A percentile compares a stretch with the other conserved stretches of the same genome.
Conservation (phyloP, 1,140 invertebrate genomes). For the Drosophila kohkoa region DNA sequence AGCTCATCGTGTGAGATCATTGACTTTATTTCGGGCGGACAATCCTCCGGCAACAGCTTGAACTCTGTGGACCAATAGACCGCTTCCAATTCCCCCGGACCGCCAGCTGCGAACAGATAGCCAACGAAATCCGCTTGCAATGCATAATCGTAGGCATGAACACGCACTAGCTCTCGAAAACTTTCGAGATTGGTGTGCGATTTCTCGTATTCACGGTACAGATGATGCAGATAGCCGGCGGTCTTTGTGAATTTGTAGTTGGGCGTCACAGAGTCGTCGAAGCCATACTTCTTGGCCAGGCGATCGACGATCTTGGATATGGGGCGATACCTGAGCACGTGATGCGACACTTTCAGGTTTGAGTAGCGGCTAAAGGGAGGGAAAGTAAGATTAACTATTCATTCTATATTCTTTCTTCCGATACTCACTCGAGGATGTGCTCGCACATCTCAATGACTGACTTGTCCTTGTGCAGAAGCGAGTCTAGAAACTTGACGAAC, state of each 20-base stretch:
- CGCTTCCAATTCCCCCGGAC: conserved; percentile 84
- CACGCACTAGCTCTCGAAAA: conserved; percentile 88
- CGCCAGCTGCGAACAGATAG: conserved; percentile 71
- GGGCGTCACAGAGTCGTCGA: conserved; percentile 86
- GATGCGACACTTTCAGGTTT: conserved; percentile 76
- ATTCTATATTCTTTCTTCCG: background rate
- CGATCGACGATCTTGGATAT: conserved; percentile 87
- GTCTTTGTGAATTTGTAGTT: conserved; percentile 87
- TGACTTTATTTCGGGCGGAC: conserved; percentile 85
- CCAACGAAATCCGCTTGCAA: conserved; percentile 86
- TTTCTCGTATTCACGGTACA: conserved; percentile 87
- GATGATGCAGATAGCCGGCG: conserved; percentile 88
- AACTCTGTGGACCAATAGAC: conserved; percentile 87
- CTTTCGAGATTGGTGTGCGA: conserved; percentile 86
- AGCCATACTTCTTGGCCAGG: conserved; percentile 87
- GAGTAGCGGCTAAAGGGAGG: conserved; percentile 51
- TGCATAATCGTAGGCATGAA: conserved; percentile 85
- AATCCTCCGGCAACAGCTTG: conserved; percentile 85
- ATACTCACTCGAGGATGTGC: conserved; percentile 84
- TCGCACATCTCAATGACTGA: conserved; percentile 84
- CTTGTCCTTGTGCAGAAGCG: conserved; percentile 85
- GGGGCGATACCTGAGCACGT: conserved; percentile 86
- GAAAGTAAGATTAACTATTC: background rate
- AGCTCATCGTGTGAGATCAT: conserved; percentile 61
- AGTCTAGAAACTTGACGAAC: conserved; percentile 88